phyloP scores from a whole-genome alignment of 2,888 invertebrate species.

The Hydrotaea diabolus region DNA sequence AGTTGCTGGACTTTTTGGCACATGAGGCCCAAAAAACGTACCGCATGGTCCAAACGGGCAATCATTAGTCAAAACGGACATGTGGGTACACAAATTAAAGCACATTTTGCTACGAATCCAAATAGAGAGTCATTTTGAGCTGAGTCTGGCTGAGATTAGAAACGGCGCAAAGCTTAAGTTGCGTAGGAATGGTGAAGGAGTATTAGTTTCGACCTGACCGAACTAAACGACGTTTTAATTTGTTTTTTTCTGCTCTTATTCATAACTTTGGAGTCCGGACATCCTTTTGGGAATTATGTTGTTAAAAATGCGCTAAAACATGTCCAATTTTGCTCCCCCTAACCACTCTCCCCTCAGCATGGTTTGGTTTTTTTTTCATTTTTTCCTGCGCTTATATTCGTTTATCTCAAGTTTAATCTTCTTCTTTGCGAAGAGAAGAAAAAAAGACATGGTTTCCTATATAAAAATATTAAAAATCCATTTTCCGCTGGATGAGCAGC shows the following conservation, averaged over 20 bases:
- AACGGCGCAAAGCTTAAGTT: no score
- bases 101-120: no score
- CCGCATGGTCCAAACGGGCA: no score
- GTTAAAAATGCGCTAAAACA: constrained; percentile 70
- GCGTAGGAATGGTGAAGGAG: no score
- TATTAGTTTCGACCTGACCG: no score
- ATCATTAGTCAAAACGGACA: no score
- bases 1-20: no score
- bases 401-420: constrained; percentile 32
- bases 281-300: constrained; percentile 77
- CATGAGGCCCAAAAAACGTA: no score
- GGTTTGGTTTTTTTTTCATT: constrained; percentile 44
- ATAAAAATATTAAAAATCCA: constrained; percentile 78
- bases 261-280: constrained; percentile 78
- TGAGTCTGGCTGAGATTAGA: no score
- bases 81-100: no score
- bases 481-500: constrained; percentile 80
- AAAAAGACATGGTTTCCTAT: neutral
- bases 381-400: constrained; percentile 52
- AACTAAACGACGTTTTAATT: no score
- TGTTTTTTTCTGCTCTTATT: constrained; percentile 58
- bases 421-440: constrained; percentile 24
- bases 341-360: neutral
- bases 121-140: no score
- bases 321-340: constrained; percentile 55